phyloP scores from a whole-genome alignment of 1,140 invertebrate genomes.

The Trissolcus basalis region DNA sequence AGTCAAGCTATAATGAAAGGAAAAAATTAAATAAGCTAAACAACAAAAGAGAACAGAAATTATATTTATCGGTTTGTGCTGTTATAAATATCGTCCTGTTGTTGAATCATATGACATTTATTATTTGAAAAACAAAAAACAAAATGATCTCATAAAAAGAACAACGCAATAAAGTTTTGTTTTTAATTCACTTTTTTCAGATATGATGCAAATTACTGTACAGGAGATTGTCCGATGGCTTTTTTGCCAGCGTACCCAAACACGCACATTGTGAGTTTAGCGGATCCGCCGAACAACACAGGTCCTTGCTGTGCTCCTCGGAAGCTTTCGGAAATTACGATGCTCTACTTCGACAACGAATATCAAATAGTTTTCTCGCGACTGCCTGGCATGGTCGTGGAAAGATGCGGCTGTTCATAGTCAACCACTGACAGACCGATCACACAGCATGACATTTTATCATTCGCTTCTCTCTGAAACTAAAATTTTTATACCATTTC shows the following conservation, averaged over 20 bases:
- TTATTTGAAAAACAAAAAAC: not conserved
- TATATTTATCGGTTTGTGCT: too few relatives aligned
- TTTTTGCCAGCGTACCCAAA: slow-evolving; percentile 94
- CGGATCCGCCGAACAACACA: slow-evolving; percentile 81
- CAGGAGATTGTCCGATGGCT: slow-evolving; percentile 93
- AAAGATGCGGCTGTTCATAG: slow-evolving; percentile 94
- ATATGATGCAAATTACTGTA: slow-evolving; percentile 98
- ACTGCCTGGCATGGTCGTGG: slow-evolving; percentile 94
- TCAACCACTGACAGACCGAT: slow-evolving; percentile 16
- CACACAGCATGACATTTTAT: too few relatives aligned
- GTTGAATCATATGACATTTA: not conserved
- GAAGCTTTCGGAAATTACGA: slow-evolving; percentile 91
- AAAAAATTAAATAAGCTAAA: too few relatives aligned
- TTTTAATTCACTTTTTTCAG: slow-evolving; percentile 58
- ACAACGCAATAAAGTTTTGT: not conserved
- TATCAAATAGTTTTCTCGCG: slow-evolving; percentile 91
- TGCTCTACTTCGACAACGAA: slow-evolving; percentile 94
- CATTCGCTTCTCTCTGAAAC: too few relatives aligned
- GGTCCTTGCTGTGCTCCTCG: slow-evolving; percentile 93
- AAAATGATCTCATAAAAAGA: not conserved
- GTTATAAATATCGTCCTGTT: too few relatives aligned
- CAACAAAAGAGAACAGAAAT: too few relatives aligned
- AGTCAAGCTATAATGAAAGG: too few relatives aligned
- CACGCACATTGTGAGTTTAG: slow-evolving; percentile 90
- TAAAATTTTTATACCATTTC: not conserved